Percentiles rank a stretch among this genome's conserved stretches.
Evolutionary conservation across 2,797 vertebrate genomes (phyloP).

Genomic region (Acomys russatus): DNA sequence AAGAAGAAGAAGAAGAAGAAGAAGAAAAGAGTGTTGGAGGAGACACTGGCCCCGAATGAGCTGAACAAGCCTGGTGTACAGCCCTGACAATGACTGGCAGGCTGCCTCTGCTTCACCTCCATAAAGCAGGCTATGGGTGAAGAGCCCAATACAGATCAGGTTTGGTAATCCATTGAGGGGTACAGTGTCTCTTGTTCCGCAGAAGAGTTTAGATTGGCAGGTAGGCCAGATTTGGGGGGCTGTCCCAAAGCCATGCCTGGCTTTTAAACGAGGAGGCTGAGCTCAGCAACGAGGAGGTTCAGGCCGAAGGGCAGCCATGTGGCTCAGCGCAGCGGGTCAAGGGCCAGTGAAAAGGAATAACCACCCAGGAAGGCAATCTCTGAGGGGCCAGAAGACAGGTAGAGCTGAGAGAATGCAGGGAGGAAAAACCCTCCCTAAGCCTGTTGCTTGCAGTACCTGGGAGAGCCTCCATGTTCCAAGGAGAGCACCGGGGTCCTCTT

Average conservation of each 20-base stretch:
- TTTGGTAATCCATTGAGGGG: not conserved
- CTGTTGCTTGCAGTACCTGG: not conserved
- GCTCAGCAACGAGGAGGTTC: not conserved
- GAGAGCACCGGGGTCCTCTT: not conserved
- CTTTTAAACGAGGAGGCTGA: not conserved
- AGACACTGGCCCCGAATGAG: not conserved
- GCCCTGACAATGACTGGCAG: not conserved
- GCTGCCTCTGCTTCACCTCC: not conserved
- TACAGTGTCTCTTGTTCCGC: not conserved
- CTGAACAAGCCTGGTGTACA: not conserved
- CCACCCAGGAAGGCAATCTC: not conserved
- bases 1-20: not conserved
- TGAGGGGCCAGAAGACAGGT: not conserved
- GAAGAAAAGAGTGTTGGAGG: not conserved
- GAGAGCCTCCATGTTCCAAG: not conserved
- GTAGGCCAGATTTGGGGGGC: not conserved
- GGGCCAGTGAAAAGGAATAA: not conserved
- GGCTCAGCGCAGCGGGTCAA: not conserved
- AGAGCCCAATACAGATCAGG: not conserved
- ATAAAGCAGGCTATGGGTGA: not conserved
- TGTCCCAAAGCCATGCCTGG: not conserved
- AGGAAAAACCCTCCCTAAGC: not conserved
- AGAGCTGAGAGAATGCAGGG: not conserved
- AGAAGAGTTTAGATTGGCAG: not conserved
- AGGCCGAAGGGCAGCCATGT: not conserved